A percentile compares a stretch with the other conserved stretches of the same genome.
Conservation (phyloP, 1,140 invertebrate species). For the Bemisia tabaci region DNA sequence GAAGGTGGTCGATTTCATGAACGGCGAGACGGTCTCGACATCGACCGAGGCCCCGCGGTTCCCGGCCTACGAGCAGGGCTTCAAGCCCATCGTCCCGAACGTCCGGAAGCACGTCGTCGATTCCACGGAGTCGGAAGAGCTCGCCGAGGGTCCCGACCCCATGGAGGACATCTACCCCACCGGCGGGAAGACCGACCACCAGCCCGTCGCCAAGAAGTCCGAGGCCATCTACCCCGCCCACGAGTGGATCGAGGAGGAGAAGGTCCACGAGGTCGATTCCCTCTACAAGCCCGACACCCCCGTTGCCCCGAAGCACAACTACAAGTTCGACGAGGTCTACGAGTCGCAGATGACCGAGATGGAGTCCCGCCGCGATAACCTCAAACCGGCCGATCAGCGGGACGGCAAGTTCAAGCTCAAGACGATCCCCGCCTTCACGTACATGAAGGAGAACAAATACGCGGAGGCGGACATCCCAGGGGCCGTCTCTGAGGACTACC, state of each 20-base stretch:
- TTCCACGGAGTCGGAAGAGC: background rate
- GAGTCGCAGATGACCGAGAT: slow-evolving; percentile 1
- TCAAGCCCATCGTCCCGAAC: slow-evolving; percentile 2
- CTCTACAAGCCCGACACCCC: background rate
- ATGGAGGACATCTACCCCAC: slow-evolving; percentile 3
- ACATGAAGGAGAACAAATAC: slow-evolving; percentile 11
- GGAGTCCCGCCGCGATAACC: background rate
- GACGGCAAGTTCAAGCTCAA: slow-evolving; percentile 7
- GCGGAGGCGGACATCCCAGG: slow-evolving; percentile 14
- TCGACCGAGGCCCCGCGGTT: background rate
- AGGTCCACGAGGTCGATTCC: background rate
- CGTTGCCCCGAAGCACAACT: slow-evolving; percentile 3
- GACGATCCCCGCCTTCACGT: slow-evolving; percentile 14
- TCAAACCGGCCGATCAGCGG: background rate
- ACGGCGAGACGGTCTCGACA: slow-evolving; percentile 7
- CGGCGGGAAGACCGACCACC: background rate
- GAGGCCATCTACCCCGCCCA: slow-evolving; percentile 11
- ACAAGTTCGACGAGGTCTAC: slow-evolving; percentile 8
- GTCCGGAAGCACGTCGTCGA: background rate
- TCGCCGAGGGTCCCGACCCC: slow-evolving; percentile 9
- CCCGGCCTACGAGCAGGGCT: background rate
- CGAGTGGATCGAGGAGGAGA: slow-evolving; percentile 13
- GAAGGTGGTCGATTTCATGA: slow-evolving; percentile 15
- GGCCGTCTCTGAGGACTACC: slow-evolving; percentile 29
- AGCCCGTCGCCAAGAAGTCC: slow-evolving; percentile 12